These are phyloP conservation scores for Onychomys arenicola DNA, from an alignment of 2,797 vertebrate species.

Conservation along the genomic window DNA sequence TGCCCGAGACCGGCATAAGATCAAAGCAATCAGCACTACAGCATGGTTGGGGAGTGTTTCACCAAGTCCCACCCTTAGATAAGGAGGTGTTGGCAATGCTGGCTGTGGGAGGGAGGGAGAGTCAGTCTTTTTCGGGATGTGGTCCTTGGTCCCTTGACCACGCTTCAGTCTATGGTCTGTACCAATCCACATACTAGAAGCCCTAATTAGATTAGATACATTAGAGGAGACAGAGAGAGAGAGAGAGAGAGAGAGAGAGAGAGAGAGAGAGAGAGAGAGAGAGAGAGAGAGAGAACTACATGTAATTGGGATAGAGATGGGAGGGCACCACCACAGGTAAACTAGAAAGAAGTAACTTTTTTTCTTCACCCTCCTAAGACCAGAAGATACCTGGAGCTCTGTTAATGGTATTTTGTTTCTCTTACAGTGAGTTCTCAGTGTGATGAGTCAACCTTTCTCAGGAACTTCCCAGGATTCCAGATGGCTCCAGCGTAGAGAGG, in stretches of 20 bases:
- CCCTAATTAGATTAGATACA: neutral
- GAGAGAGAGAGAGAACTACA: neutral
- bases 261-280: fast-evolving
- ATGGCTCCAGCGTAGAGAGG: neutral
- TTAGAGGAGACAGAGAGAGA: fast-evolving
- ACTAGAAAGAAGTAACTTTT: neutral
- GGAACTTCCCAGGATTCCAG: neutral
- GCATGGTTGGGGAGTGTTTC: too few relatives aligned
- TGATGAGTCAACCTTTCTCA: neutral
- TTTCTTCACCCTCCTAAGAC: neutral
- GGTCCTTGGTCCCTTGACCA: neutral
- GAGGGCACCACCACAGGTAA: neutral
- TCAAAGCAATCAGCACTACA: neutral
- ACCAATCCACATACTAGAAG: neutral
- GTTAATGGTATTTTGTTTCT: neutral
- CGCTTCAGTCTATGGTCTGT: neutral
- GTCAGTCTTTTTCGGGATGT: neutral
- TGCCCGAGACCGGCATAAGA: neutral
- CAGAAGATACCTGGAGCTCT: neutral
- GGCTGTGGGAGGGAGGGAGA: neutral
- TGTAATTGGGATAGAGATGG: neutral
- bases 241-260: fast-evolving
- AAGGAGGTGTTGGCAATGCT: neutral
- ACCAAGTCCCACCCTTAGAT: neutral
- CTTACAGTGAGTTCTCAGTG: neutral